A percentile compares a stretch with the other conserved stretches of the same genome.
These are phyloP conservation scores for Vultur gryphus DNA, from an alignment of 2,797 vertebrate genomes.

Conservation along the genomic window DNA sequence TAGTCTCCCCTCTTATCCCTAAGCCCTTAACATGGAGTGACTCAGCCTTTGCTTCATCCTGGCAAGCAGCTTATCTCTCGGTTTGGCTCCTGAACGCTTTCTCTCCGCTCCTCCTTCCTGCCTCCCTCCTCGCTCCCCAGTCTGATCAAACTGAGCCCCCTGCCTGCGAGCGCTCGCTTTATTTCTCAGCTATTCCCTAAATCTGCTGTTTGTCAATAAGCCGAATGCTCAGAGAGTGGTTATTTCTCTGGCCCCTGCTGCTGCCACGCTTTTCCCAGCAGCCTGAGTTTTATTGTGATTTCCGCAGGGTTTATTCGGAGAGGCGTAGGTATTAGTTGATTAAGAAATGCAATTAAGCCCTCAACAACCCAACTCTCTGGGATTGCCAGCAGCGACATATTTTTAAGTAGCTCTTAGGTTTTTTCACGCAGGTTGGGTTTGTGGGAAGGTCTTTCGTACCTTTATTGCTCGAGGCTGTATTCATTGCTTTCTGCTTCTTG, in stretches of 20 bases:
- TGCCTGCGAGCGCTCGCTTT: not conserved
- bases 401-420: not conserved
- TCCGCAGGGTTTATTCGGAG: not conserved
- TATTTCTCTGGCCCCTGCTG: not conserved
- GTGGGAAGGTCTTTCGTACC: not conserved
- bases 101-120: not conserved
- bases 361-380: not conserved
- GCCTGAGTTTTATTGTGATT: not conserved
- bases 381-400: not conserved
- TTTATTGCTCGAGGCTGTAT: not conserved
- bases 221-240: not conserved
- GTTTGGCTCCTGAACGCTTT: not conserved
- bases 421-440: not conserved
- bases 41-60: not conserved
- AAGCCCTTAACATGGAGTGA: not conserved
- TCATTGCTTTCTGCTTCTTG: not conserved
- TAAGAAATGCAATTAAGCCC: slow-evolving; percentile 37
- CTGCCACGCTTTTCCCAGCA: not conserved
- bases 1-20: not conserved
- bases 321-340: not conserved
- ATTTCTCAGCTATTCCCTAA: not conserved
- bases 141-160: not conserved
- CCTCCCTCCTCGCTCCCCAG: not conserved
- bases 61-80: not conserved
- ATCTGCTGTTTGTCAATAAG: not conserved